A percentile compares a stretch with the other conserved stretches of the same genome.
Evolutionary conservation across 53 echinoderm and acorn worm species (phyloP).

Genomic region (Patiria pectinifera): DNA sequence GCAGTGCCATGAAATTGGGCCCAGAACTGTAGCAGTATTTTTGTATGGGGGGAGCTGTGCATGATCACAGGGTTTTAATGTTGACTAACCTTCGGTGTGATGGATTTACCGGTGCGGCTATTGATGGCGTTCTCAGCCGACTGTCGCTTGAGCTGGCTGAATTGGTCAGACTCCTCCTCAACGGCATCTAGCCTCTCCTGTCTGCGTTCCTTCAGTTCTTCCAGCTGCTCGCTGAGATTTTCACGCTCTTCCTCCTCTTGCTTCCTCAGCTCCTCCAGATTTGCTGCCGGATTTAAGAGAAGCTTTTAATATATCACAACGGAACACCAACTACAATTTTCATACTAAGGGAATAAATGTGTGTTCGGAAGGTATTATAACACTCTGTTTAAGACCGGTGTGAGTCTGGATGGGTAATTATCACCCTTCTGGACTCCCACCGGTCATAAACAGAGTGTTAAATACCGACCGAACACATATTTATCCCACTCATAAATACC

Average conservation of each 20-base stretch:
- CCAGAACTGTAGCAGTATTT: no score
- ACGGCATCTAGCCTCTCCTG: conserved; percentile 85
- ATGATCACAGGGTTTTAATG: neutral
- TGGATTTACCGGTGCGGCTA: conserved; percentile 87
- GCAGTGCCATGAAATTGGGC: no score
- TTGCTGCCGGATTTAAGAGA: conserved; percentile 67
- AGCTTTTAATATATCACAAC: neutral
- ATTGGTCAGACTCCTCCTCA: conserved; percentile 70
- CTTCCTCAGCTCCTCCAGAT: conserved; percentile 92
- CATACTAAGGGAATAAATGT: no score
- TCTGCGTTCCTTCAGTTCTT: conserved; percentile 86
- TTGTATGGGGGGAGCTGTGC: no score
- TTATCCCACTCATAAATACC: no score
- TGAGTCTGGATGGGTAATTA: no score
- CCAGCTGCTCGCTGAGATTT: conserved; percentile 72
- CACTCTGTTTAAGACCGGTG: no score
- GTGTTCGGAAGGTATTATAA: no score
- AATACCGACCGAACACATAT: no score
- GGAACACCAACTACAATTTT: no score
- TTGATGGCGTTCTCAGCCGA: conserved; percentile 89
- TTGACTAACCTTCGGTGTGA: conserved; percentile 75
- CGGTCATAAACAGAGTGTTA: no score
- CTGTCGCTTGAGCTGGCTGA: conserved; percentile 83
- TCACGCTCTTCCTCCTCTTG: conserved; percentile 83
- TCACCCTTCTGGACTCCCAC: no score